Evolutionary conservation across 2,113 vertebrate species (phyloP), one percentile per base, ranked within the genome.

Genomic region (Cepphus grylle): DNA sequence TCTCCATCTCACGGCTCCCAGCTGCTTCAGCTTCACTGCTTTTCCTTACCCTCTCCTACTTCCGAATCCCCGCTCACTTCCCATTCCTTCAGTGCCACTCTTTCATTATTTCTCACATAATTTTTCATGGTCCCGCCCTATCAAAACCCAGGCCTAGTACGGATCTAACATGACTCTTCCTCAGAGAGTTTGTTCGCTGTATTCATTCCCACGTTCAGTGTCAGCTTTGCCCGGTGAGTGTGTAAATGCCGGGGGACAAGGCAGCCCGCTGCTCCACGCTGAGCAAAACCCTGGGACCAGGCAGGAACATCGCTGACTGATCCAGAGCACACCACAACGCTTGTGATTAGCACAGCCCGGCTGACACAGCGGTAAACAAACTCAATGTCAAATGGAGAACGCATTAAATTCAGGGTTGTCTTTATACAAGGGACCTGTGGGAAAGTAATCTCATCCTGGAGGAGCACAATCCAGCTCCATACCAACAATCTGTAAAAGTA

Each of bases 221-320:
- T 34, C 55, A 34, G 30, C 36, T 81, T 70, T 78, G 36, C 55
- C 62, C n/a, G 30, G 17, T 1, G 7, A 79, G n/a, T 2, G 27
- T 42, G 49, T 26, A 58, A 63, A 67, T 16, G n/a, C 23, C 16
- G 32, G 14, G 9, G 42, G 7, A 55, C 25, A 23, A 20, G 56
- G 52, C 52, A 53, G 34, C 15, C 27, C 10, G 5, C 55, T 53
- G 25, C 38, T 79, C 43, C 1, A 0, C 9, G 52, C 14, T 1
- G 2, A 88, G 47, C 27, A 53, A 85, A 92, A 34, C 25, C n/a
- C 38, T 38, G 29, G 52, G 50, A 71, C 8, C 0, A 7, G 30
- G 65, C 30, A 49, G 50, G 38, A 5, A 12, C 47, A 5, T 26
- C 0, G 0, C 58, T n/a, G 56, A 7, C 22, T 0, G 3, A 27